Conservation (phyloP, 2,888 invertebrate species). For the Athalia circularis region DNA sequence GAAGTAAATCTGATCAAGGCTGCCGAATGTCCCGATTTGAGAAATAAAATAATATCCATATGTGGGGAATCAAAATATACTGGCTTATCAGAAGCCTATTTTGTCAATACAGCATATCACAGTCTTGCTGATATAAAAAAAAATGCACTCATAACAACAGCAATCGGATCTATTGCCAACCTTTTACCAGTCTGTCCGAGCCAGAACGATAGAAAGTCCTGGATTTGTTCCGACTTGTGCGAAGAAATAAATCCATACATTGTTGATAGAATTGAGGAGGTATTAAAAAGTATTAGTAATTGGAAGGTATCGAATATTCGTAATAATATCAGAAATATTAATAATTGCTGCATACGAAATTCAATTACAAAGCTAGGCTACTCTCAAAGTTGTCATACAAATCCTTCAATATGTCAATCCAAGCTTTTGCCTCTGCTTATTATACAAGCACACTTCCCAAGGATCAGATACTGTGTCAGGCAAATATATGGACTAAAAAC, state of each 20-base stretch:
- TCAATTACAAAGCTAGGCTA: slow-evolving; percentile 45
- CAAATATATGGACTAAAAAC: slow-evolving; percentile 44
- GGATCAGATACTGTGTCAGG: slow-evolving; percentile 49
- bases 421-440: slow-evolving; percentile 50
- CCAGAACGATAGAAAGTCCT: slow-evolving; percentile 39
- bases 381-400: slow-evolving; percentile 45
- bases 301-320: slow-evolving; percentile 44
- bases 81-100: slow-evolving; percentile 49
- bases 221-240: slow-evolving; percentile 46
- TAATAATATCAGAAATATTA: slow-evolving; percentile 15
- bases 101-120: slow-evolving; percentile 49
- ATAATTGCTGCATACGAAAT: slow-evolving; percentile 37
- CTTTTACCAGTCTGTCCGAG: slow-evolving; percentile 45
- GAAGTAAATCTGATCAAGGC: slow-evolving; percentile 43
- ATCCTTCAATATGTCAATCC: slow-evolving; percentile 49
- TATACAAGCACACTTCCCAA: slow-evolving; percentile 52
- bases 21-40: not conserved
- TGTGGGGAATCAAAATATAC: slow-evolving; percentile 49
- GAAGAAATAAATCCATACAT: slow-evolving; percentile 10
- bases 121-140: slow-evolving; percentile 11
- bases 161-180: slow-evolving; percentile 40
- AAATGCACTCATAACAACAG: slow-evolving; percentile 46
- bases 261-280: slow-evolving; percentile 19
- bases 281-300: slow-evolving; percentile 33
- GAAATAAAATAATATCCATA: slow-evolving; percentile 32